Conservation (phyloP, 2,888 invertebrate species). For the Cheilosia impressa region DNA sequence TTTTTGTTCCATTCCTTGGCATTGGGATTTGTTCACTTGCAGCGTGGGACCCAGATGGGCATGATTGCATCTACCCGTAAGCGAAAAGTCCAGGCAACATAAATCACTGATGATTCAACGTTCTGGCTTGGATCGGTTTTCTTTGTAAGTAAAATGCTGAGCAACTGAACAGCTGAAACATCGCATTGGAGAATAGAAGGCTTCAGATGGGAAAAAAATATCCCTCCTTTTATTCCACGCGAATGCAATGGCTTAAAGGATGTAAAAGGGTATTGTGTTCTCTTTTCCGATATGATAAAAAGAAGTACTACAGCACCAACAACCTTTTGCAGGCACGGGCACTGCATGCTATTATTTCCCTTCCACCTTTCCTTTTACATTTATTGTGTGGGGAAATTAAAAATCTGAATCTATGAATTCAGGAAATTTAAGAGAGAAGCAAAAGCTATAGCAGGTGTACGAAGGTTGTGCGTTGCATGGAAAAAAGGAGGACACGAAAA, state of each 20-base stretch:
- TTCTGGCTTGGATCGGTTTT: constrained; percentile 62
- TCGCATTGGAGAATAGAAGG: constrained; percentile 11
- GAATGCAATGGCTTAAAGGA: constrained; percentile 18
- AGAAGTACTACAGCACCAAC: constrained; percentile 11
- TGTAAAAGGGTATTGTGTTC: constrained; percentile 30
- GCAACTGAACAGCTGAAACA: constrained; percentile 48
- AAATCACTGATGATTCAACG: constrained; percentile 73
- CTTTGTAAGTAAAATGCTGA: constrained; percentile 45
- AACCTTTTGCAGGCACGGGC: constrained; percentile 9
- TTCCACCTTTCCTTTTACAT: constrained; percentile 27
- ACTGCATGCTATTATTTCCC: constrained; percentile 16
- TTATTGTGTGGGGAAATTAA: constrained; percentile 69
- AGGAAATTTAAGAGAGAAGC: constrained; percentile 42
- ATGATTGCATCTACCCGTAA: constrained; percentile 69
- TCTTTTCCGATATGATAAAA: constrained; percentile 38
- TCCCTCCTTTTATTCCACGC: constrained; percentile 12
- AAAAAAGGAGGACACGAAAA: constrained; percentile 28
- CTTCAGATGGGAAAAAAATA: constrained; percentile 14
- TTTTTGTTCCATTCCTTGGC: constrained; percentile 32
- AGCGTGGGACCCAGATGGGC: constrained; percentile 65
- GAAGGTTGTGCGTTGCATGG: constrained; percentile 16
- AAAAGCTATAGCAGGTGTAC: constrained; percentile 21
- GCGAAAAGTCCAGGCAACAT: constrained; percentile 67
- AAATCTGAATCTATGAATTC: constrained; percentile 50
- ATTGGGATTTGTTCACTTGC: constrained; percentile 37